These are phyloP conservation scores for Atta texana DNA, from an alignment of 1,140 invertebrate species.

Conservation along the genomic window DNA sequence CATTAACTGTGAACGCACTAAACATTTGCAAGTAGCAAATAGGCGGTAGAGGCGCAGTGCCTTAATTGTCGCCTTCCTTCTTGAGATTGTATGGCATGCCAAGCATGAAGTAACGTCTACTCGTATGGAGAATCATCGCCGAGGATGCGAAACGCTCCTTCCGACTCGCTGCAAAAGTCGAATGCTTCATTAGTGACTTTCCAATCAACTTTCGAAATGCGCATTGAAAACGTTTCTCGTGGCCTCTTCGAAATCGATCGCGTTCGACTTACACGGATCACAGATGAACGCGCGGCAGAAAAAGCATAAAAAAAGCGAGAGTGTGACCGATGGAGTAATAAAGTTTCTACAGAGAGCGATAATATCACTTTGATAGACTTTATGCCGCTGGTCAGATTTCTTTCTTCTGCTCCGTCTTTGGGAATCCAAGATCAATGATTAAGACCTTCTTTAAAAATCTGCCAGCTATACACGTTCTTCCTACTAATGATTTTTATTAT, in stretches of 20 bases:
- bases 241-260: conserved; percentile 12
- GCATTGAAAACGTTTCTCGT: neutral
- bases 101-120: conserved; percentile 70
- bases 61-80: conserved; percentile 82
- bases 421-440: neutral
- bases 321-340: conserved; percentile 12
- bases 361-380: conserved; percentile 7
- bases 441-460: neutral
- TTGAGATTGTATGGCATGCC: conserved; percentile 70
- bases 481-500: neutral
- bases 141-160: conserved; percentile 54
- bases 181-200: conserved; percentile 57
- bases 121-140: conserved; percentile 65
- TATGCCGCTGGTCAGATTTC: neutral
- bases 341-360: conserved; percentile 1
- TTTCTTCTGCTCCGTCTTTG: neutral
- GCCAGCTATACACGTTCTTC: neutral
- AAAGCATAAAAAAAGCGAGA: neutral
- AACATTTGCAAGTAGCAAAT: conserved; percentile 70
- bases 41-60: conserved; percentile 79
- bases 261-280: conserved; percentile 6
- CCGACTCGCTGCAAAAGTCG: conserved; percentile 19
- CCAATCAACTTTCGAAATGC: conserved; percentile 57
- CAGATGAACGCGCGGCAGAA: neutral
- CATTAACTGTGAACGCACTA: conserved; percentile 75